Evolutionary conservation across 2,888 invertebrate species (phyloP).

Genomic region (Yponomeuta malinellus): DNA sequence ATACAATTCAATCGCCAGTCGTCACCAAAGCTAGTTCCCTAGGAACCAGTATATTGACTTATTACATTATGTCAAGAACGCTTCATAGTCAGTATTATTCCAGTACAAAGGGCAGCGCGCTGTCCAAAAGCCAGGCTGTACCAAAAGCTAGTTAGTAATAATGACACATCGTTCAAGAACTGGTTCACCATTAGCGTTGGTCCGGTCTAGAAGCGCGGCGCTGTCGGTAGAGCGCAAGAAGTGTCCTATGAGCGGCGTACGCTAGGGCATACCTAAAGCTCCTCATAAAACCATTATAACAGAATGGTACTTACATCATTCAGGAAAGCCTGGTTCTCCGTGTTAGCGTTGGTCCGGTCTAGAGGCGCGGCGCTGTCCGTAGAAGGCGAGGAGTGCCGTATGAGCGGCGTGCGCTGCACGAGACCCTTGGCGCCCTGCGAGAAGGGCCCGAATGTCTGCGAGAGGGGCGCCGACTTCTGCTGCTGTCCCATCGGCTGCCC

Average conservation of each 20-base stretch:
- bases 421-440: constrained; percentile 85
- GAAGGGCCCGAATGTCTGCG: constrained; percentile 55
- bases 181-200: constrained; percentile 93
- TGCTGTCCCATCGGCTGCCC: constrained; percentile 3
- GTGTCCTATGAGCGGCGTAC: constrained; percentile 92
- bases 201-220: constrained; percentile 81
- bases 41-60: no score
- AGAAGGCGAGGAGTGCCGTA: constrained; percentile 85
- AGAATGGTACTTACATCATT: constrained; percentile 81
- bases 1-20: no score
- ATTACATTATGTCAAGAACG: no score
- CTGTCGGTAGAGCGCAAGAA: constrained; percentile 81
- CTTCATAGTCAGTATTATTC: no score
- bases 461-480: neutral
- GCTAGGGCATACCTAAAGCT: constrained; percentile 83
- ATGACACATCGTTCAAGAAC: constrained; percentile 88
- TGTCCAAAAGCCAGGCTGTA: no score
- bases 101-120: no score
- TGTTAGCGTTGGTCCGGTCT: constrained; percentile 84
- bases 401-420: constrained; percentile 92
- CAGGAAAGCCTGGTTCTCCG: constrained; percentile 95
- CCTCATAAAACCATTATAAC: no score
- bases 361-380: constrained; percentile 81
- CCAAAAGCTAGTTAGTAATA: no score
- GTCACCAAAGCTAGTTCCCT: no score